These are phyloP conservation scores for Trachelus iudaicus DNA, from an alignment of 2,888 invertebrate species.

Conservation along the genomic window DNA sequence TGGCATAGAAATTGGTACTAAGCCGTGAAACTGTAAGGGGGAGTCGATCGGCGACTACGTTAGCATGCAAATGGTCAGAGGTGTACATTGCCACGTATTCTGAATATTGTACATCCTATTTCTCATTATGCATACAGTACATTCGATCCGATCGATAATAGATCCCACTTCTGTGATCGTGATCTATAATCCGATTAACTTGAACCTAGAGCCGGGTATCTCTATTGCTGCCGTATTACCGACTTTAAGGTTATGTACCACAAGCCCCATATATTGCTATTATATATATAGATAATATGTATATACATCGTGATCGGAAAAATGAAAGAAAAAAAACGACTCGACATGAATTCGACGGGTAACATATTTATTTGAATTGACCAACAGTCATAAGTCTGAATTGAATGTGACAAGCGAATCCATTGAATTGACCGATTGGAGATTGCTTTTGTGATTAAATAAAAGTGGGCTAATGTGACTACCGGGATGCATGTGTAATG, in stretches of 20 bases:
- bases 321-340: background rate
- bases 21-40: constrained; percentile 15
- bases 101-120: background rate
- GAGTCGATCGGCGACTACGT: constrained; percentile 28
- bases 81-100: background rate
- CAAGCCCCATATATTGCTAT: no score
- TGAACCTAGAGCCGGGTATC: background rate
- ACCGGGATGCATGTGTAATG: constrained; percentile 42
- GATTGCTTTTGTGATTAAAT: constrained; percentile 46
- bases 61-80: constrained; percentile 32
- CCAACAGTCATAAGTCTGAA: background rate
- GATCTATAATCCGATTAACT: background rate
- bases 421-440: constrained; percentile 11
- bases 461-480: constrained; percentile 51
- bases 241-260: no score
- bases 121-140: background rate
- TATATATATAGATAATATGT: no score
- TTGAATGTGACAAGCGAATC: background rate
- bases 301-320: background rate
- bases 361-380: background rate
- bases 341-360: background rate
- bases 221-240: background rate
- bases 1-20: constrained; percentile 53
- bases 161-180: background rate
- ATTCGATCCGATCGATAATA: background rate